phyloP scores from a whole-genome alignment of 2,888 invertebrate species.

The Scaptodrosophila latifasciaeformis region DNA sequence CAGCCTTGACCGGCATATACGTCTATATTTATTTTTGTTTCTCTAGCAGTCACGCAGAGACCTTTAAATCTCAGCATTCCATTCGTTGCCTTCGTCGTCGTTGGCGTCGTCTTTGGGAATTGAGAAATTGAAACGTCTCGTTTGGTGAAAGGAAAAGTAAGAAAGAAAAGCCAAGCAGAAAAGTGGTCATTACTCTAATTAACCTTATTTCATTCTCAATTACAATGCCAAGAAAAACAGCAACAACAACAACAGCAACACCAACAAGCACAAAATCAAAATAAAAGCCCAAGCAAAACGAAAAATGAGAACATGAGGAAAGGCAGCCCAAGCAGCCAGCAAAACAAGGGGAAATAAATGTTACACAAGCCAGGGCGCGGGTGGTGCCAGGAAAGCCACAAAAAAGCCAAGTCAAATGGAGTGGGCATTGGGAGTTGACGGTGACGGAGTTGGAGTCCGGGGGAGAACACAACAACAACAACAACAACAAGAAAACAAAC shows the following conservation, averaged over 20 bases:
- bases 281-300: background rate
- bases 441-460: background rate
- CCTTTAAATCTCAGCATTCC: no score
- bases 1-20: conserved; percentile 63
- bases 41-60: no score
- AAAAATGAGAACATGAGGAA: background rate
- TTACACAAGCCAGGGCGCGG: no score
- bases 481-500: conserved; percentile 25
- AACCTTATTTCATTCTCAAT: conserved; percentile 68
- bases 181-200: conserved; percentile 67
- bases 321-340: background rate
- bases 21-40: no score
- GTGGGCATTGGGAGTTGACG: no score
- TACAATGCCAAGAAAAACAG: conserved; percentile 34
- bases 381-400: no score
- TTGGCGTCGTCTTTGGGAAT: no score
- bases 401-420: no score
- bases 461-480: background rate
- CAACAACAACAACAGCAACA: conserved; percentile 21
- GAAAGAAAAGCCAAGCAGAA: conserved; percentile 19
- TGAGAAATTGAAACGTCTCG: conserved; percentile 46
- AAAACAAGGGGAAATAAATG: no score
- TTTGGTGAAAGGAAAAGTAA: no score
- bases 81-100: no score
- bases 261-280: conserved; percentile 9